phyloP scores from a whole-genome alignment of 2,888 invertebrate genomes.

The Hyposoter dolosus region DNA sequence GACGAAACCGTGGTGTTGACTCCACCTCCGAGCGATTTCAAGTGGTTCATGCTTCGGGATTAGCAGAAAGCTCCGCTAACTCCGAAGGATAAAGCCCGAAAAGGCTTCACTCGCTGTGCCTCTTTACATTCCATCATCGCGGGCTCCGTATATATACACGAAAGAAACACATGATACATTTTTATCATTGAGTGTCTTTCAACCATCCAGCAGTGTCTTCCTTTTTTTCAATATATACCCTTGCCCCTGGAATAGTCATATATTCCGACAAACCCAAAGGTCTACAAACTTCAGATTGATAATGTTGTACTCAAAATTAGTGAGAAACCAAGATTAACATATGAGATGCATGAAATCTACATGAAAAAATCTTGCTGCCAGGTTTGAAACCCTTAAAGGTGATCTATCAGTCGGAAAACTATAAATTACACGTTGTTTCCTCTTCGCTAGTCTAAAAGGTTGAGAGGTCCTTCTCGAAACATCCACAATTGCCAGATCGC shows the following conservation, averaged over 20 bases:
- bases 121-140: conserved; percentile 37
- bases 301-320: too few species aligned
- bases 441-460: too few species aligned
- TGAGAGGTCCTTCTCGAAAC: too few species aligned
- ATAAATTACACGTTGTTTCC: too few species aligned
- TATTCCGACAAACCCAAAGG: too few species aligned
- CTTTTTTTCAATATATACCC: not conserved
- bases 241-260: not conserved
- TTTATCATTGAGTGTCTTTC: not conserved
- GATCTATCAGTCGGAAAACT: too few species aligned
- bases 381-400: too few species aligned
- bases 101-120: conserved; percentile 70
- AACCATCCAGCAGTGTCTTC: not conserved
- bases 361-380: too few species aligned
- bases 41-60: conserved; percentile 80
- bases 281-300: too few species aligned
- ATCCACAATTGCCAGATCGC: too few species aligned
- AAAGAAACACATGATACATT: not conserved
- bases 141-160: not conserved
- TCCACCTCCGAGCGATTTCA: conserved; percentile 74
- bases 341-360: too few species aligned
- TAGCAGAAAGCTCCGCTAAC: conserved; percentile 80
- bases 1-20: conserved; percentile 70
- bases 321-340: too few species aligned
- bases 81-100: conserved; percentile 76